Base-by-base conservation (phyloP, 2,113 vertebrate genomes). In the Charadrius vociferus region DNA sequence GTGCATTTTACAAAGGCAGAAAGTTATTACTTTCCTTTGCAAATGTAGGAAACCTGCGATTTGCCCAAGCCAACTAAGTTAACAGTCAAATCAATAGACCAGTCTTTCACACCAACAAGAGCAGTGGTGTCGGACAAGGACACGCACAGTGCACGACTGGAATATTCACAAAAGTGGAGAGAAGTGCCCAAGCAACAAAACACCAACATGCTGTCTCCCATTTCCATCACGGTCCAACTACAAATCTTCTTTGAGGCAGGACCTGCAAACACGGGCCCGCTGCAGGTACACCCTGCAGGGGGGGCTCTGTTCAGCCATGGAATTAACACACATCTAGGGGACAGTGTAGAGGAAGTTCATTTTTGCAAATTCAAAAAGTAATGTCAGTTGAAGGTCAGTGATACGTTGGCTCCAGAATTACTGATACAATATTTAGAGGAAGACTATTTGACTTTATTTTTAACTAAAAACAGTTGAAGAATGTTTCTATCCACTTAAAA, bases 401-500 rank as follows among this genome's bases (percentile, higher is more conserved):
- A 75, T 47, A 23, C 27, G 5, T 11, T 43, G 41, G 86, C 30
- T 89, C 45, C 66, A 58, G 36, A 87, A 91, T 58, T 80, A 62
- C 36, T 59, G 24, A 17, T 12, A 50, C 24, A 80, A 68, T 55
- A 66, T 19, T 70, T 36, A 70, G 18, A 77, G 45, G 71, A 88
- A 81, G 58, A 93, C 50, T 34, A 85, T 49, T 1, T 53, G 34
- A 89, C 52, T 59, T 94, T 50, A 73, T 29, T 56, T 93, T 86
- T 58, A 96, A 55, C 53, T 55, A 68, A 88, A 90, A 92, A 66
- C 8, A 62, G 70, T 36, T 85, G 41, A 72, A 95, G 85, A 95
- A 82, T 37, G 37, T 62, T 91, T 90, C 72, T 95, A 96, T 93
- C 83, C 86, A 93, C 93, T 91, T 91, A n/a, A 95, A 94, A 89